Evolutionary conservation across 1,140 invertebrate genomes (phyloP), one percentile per base, ranked within the genome.

Genomic region (Meloidogyne floridensis): DNA sequence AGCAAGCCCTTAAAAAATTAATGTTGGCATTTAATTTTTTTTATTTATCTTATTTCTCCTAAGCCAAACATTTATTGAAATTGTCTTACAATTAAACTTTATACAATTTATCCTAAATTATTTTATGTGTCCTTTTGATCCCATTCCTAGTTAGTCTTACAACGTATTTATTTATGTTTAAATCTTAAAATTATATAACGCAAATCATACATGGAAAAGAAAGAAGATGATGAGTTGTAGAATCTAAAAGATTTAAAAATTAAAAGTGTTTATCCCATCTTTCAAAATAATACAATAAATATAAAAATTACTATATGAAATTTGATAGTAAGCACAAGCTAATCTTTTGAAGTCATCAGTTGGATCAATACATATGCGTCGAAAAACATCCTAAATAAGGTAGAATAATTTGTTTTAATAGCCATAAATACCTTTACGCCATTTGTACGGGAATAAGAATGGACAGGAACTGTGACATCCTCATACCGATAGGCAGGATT

Each of bases 321-420:
- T 77, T 54, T 70, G 20, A 51, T 86, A 86, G 69, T 86, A 86
- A 20, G 86, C 86, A 54, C 74, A 81, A 7, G 85, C 85, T 20
- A 87, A 76, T 43, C 70, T 75, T 65, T 82, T 72, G 15, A 81
- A 78, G 1, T 84, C 86, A 32, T 82, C 75, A 15, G 85, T 20
- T 10, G 85, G 85, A 72, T 86, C 75, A 42, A 15, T 75, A 47
- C 79, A 77, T 20, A 83, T 54, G 2, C 82, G 82, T 13, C 81
- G 72, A 77, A 83, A 83, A 2, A 84, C 72, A 51, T 83, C 82
- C 77, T 79, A 71, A 71, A 71, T 20, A 79, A 71, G 47, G 4
- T 47, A 72, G 11, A 20, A 13, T 20, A 72, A n/a, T 32, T 9
- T 51, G n/a, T 18, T 9, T 1, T 8, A 11, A 13, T n/a, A 7